These are phyloP conservation scores for Corythornis madagascariensis DNA, from an alignment of 2,113 vertebrate genomes.

Conservation along the genomic window DNA sequence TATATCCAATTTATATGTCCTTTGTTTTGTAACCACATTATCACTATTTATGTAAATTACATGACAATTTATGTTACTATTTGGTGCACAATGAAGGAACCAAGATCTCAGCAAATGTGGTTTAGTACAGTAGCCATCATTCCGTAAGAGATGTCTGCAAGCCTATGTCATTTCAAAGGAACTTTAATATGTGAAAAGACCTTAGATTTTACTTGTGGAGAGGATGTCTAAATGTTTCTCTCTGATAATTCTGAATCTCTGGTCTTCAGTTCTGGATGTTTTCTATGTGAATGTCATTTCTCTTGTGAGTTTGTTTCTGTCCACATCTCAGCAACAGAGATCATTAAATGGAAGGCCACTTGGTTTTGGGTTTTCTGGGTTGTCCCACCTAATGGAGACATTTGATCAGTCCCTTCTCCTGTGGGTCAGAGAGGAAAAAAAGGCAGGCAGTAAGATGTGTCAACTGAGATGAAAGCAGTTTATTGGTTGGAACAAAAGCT, in stretches of 20 bases:
- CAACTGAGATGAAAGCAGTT: background rate
- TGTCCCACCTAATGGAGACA: background rate
- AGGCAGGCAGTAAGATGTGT: accelerated
- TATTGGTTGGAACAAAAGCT: background rate
- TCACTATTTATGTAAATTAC: background rate
- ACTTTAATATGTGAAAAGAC: background rate
- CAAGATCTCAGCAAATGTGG: background rate
- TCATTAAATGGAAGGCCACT: background rate
- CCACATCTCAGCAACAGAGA: background rate
- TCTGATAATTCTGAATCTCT: background rate
- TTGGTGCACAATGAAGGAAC: background rate
- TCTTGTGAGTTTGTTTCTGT: background rate
- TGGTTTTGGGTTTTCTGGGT: background rate
- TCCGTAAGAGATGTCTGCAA: background rate
- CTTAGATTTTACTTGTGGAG: background rate
- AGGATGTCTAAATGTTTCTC: background rate
- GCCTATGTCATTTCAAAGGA: background rate
- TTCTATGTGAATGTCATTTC: background rate
- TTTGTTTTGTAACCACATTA: background rate
- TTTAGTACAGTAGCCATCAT: background rate
- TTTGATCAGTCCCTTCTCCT: background rate
- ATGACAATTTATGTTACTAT: background rate
- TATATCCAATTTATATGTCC: background rate
- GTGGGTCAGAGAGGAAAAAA: background rate
- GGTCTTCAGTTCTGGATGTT: background rate